Evolutionary conservation across 2,797 vertebrate species (phyloP).

Genomic region (Cirrhinus molitorella): DNA sequence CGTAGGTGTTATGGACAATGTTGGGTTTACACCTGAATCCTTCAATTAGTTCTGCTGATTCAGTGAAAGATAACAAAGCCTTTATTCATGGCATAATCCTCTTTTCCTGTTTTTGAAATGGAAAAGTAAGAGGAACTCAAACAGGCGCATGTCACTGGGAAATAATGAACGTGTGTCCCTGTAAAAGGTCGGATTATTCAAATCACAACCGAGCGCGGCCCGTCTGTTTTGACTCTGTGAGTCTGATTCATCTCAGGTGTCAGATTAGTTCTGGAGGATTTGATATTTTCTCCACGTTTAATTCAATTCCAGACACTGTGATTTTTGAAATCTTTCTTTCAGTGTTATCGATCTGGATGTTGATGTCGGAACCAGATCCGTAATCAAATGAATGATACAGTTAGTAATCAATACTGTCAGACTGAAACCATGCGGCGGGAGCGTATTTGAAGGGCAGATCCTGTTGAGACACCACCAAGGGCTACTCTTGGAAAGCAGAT

Average conservation of each 20-base stretch:
- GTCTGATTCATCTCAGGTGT: slow-evolving; percentile 43
- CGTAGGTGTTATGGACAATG: neutral
- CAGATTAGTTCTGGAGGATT: slow-evolving; percentile 53
- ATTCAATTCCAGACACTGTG: slow-evolving; percentile 45
- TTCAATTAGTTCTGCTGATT: slow-evolving; percentile 21
- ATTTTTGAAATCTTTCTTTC: slow-evolving; percentile 52
- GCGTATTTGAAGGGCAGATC: slow-evolving; percentile 61
- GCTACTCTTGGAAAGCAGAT: slow-evolving; percentile 33
- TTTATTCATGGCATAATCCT: slow-evolving; percentile 19
- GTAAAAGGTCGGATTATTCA: slow-evolving; percentile 34
- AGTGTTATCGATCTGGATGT: slow-evolving; percentile 46
- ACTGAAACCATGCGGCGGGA: slow-evolving; percentile 50
- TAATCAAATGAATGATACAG: slow-evolving; percentile 62
- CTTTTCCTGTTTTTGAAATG: slow-evolving; percentile 5
- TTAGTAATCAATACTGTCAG: slow-evolving; percentile 55
- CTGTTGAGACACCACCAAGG: neutral
- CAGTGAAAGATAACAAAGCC: slow-evolving; percentile 17
- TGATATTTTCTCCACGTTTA: slow-evolving; percentile 39
- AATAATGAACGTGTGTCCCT: slow-evolving; percentile 33
- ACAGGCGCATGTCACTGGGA: neutral
- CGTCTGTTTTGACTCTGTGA: slow-evolving; percentile 20
- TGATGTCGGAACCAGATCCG: slow-evolving; percentile 51
- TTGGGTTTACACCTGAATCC: slow-evolving; percentile 13
- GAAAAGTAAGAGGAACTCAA: slow-evolving; percentile 11
- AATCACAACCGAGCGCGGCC: slow-evolving; percentile 8